Percentiles rank a stretch among this genome's conserved stretches.
Evolutionary conservation across 2,797 vertebrate genomes (phyloP).

Genomic region (Acestrorhynchus altus): DNA sequence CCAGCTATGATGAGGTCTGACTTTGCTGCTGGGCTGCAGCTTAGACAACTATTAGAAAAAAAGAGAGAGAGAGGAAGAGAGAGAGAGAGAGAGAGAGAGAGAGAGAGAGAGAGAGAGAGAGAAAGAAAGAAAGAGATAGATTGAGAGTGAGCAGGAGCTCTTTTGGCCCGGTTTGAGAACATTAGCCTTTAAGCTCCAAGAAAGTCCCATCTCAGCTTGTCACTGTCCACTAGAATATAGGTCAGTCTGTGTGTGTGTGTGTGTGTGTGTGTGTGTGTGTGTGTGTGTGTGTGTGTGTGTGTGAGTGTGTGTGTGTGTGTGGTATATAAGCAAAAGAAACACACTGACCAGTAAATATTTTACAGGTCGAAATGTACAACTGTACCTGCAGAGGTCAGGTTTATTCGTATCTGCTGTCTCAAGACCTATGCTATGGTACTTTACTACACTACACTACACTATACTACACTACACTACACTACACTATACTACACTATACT

Average conservation of each 20-base stretch:
- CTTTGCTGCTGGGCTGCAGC: background rate
- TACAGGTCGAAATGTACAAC: background rate
- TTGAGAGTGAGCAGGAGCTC: background rate
- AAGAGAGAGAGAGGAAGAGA: background rate
- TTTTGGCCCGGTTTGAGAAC: constrained; percentile 36
- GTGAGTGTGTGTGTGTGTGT: constrained; percentile 27
- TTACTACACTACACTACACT: too few species aligned
- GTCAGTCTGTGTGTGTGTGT: constrained; percentile 41
- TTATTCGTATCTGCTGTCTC: too few species aligned
- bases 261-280: constrained; percentile 18
- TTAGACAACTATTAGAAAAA: background rate
- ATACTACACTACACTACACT: too few species aligned
- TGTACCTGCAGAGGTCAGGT: background rate
- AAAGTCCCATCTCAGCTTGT: constrained; percentile 42
- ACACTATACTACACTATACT: too few species aligned
- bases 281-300: constrained; percentile 34
- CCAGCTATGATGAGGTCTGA: constrained; percentile 6
- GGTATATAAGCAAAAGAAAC: background rate
- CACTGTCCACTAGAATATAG: constrained; percentile 48
- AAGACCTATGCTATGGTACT: too few species aligned
- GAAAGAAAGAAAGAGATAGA: background rate
- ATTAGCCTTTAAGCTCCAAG: constrained; percentile 49
- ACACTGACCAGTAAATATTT: background rate
- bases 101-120: background rate
- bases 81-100: background rate